Percentiles rank a stretch among this genome's conserved stretches.
These are phyloP conservation scores for Archocentrus centrarchus DNA, from an alignment of 2,113 vertebrate genomes.

Conservation along the genomic window DNA sequence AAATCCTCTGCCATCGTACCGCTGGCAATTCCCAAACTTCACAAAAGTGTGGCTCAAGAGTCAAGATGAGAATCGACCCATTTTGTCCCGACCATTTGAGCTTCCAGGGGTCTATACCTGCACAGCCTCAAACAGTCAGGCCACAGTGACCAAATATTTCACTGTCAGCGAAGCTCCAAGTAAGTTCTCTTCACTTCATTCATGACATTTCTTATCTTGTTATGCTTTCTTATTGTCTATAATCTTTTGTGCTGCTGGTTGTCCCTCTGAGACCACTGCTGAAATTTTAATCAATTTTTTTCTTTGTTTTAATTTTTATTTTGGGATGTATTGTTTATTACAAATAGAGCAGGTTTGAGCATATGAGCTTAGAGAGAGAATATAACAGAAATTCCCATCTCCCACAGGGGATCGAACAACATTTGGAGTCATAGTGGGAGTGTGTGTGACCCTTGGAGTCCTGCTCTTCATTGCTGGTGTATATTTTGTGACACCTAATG, in stretches of 20 bases:
- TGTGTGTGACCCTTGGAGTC: background rate
- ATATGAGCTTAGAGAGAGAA: no score
- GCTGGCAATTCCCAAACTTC: conserved; percentile 34
- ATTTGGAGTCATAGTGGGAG: conserved; percentile 56
- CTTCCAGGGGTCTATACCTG: conserved; percentile 70
- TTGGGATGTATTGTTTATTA: conserved; percentile 50
- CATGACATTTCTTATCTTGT: background rate
- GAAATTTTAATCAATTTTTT: background rate
- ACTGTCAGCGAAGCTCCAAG: conserved; percentile 38
- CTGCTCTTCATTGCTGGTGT: background rate
- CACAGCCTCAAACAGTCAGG: conserved; percentile 51
- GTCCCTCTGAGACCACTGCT: no score
- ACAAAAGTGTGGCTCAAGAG: background rate
- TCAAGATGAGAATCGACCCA: background rate
- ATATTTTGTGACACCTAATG: conserved; percentile 12
- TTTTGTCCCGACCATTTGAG: background rate
- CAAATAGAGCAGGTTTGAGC: no score
- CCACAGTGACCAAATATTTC: conserved; percentile 57
- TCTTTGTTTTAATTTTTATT: conserved; percentile 42
- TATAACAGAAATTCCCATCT: conserved; percentile 56
- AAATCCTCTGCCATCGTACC: conserved; percentile 67
- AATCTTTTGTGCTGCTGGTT: no score
- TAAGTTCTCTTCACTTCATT: conserved; percentile 36
- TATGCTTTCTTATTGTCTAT: no score
- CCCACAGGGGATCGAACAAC: conserved; percentile 59